Base-by-base conservation (phyloP, 2,888 invertebrate genomes). In the Holacanthella duospinosa region DNA sequence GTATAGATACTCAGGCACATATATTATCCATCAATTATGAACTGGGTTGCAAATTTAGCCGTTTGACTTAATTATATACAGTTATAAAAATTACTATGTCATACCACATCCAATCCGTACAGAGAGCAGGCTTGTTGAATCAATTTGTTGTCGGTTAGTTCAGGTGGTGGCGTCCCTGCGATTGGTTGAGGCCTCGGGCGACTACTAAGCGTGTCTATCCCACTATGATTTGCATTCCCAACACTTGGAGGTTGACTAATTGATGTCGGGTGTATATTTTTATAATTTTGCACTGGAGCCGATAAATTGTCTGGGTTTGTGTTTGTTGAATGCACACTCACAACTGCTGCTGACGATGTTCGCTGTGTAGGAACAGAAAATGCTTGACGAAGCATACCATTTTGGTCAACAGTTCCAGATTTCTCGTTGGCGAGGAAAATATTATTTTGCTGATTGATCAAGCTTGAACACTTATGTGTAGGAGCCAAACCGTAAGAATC, bases 71-170 rank as follows among this genome's bases (percentile, higher is more conserved):
- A 16, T 36, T 36, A 9, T 36, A 6, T 6, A 36, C 6, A 16
- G 6, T 6, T 36, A 16, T 36, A 24, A 43, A 19, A 61, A 43
- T 6, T 29, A 25, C 56, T 60, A 27, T 54, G 29, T 44, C 80
- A 81, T 77, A 88, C 88, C 81, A 92, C 81, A 79, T 93, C 93
- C 64, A 93, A 81, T 12, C 93, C 93, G 76, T 92, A 92, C 57
- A 93, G 82, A 67, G 87, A 88, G 78, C 93, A 93, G 27, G 93
- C 92, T 75, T 90, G 88, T 77, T 91, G 90, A 73, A 92, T 90
- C 76, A 89, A 86, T 78, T 89, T 88, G 63, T 87, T 86, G 79
- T 92, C 92, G 74, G 85, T 83, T 16, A 64, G 68, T 58, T 89
- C 89, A 29, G 88, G 88, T 2, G 92, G 91, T 1, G 84, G 84